Evolutionary conservation across 2,113 vertebrate species (phyloP), one percentile per base, ranked within the genome.

Genomic region (Anseranas semipalmata): DNA sequence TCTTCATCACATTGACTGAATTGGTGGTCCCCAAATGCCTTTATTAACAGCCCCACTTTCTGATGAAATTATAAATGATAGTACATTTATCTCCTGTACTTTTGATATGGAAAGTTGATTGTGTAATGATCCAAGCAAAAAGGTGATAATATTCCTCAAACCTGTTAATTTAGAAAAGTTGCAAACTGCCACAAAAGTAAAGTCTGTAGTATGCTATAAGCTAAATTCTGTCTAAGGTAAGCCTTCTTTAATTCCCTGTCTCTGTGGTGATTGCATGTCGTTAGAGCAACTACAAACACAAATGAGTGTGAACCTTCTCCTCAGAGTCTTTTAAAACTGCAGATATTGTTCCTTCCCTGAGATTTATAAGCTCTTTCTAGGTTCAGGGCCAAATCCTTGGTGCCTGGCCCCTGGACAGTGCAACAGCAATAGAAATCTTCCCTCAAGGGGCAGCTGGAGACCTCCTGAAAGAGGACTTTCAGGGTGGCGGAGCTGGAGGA

Each of bases 181-280:
- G 14, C 32, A 19, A 46, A 37, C 30, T 82, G 37, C n/a, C 53
- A 20, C 43, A 30, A 2, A 87, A 63, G 7, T 15, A 8, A 62
- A 62, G 39, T 56, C 17, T 15, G 20, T 16, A 14, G 21, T 46
- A 13, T 0, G 0, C 15, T 45, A 7, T 17, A 18, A 71, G 6
- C 32, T 55, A 17, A 43, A 13, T 41, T 65, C 17, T 50, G 15
- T 0, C 0, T 21, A 10, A 32, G 9, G 13, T 45, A 56, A 27
- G 9, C 58, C 72, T 76, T 17, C 15, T 71, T 74, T 53, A n/a
- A 17, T 76, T 15, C 10, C 39, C 10, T 27, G 32, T 33, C 27
- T 66, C 52, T 63, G 15, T 12, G 75, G 12, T 76, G 65, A 12
- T 28, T 85, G 22, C 39, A 3, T 13, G 41, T 85, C 56, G 65